Evolutionary conservation across 2,797 vertebrate genomes (phyloP), one percentile per base, ranked within the genome.

Genomic region (Cirrhinus molitorella): DNA sequence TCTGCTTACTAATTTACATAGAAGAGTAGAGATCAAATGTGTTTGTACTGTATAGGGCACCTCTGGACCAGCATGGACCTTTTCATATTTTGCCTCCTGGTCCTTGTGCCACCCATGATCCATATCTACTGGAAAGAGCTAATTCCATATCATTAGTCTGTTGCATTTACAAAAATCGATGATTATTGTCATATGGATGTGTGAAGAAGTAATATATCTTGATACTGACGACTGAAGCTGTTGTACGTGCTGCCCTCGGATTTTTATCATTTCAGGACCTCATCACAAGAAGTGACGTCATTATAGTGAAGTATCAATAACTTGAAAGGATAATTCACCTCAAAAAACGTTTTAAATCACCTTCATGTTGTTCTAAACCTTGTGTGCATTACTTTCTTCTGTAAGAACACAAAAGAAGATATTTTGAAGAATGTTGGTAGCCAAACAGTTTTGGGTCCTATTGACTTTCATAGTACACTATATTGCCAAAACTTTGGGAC

Each of bases 11-110:
- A 72, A 53, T 53, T 79, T 76, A 76, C 74, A 79, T 87, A 68
- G 86, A 74, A 43, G 59, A 75, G 83, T 88, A 87, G 85, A 89
- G 84, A 84, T 83, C 68, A 83, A 74, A 79, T 81, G 87, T 85
- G 79, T 83, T 87, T 85, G 86, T 87, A 87, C 85, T 87, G 85
- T 84, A 88, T 28, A 71, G 59, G 70, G 72, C 79, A 81, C 71
- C 37, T 73, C 59, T 25, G 78, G 85, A 77, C 59, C 59, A 51
- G 65, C 70, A 7, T 19, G 74, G 45, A 77, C 85, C 66, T 76
- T 71, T 76, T 84, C 47, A 83, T 43, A 55, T 77, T 85, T 79
- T 59, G 55, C 77, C 79, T 75, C 71, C 57, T 55, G 79, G 88
- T 87, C 75, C 79, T 40, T 76, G 65, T 73, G 57, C 75, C 73